These are phyloP conservation scores for Streptopelia turtur DNA, from an alignment of 2,797 vertebrate species.

Conservation along the genomic window DNA sequence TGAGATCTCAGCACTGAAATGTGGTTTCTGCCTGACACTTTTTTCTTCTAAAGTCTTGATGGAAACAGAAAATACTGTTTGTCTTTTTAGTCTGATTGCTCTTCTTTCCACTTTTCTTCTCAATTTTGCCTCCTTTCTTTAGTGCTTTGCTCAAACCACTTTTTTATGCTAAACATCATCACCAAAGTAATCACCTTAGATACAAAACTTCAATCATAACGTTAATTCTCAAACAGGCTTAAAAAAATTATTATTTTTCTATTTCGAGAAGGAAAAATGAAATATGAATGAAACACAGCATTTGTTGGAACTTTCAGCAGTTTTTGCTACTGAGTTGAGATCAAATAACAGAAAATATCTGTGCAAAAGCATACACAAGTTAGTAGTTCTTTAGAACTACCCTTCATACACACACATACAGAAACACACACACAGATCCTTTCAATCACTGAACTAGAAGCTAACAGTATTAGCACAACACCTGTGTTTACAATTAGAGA, in stretches of 20 bases:
- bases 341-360: not conserved
- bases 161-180: not conserved
- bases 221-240: not conserved
- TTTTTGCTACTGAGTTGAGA: not conserved
- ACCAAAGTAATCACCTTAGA: not conserved
- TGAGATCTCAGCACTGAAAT: not conserved
- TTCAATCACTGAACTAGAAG: not conserved
- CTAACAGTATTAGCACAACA: not conserved
- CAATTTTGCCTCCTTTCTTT: not conserved
- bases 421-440: not conserved
- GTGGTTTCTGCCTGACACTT: not conserved
- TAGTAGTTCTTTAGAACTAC: not conserved
- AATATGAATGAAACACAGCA: not conserved
- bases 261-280: not conserved
- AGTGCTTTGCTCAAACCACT: not conserved
- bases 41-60: not conserved
- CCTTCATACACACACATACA: not conserved
- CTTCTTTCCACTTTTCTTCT: not conserved
- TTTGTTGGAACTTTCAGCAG: not conserved
- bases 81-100: not conserved
- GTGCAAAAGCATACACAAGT: not conserved
- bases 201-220: not conserved
- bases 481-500: constrained; percentile 6
- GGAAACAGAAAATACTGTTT: not conserved
- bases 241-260: not conserved